Percentiles rank a stretch among this genome's conserved stretches.
Conservation (phyloP, 37 sponge, comb jelly and placozoan genomes). For the Crambe crambe region DNA sequence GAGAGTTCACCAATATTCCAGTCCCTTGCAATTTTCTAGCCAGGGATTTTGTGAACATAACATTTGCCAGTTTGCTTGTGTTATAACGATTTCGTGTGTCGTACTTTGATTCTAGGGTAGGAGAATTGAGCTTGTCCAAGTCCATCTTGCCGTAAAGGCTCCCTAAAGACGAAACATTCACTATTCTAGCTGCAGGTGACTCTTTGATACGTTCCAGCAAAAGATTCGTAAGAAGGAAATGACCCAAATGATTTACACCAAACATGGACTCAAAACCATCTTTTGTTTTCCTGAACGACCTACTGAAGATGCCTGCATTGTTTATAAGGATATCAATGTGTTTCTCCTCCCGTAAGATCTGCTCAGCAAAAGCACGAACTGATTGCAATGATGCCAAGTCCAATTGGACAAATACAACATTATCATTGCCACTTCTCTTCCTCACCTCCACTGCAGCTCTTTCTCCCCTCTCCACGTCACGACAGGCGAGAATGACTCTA, state of each 20-base stretch:
- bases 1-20: constrained; percentile 57
- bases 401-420: constrained; percentile 62
- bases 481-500: constrained; percentile 87
- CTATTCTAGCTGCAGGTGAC: constrained; percentile 57
- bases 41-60: constrained; percentile 72
- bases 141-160: constrained; percentile 44
- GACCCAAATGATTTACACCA: constrained; percentile 91
- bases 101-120: neutral
- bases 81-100: constrained; percentile 50
- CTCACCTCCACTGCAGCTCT: constrained; percentile 63
- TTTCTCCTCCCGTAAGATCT: constrained; percentile 50
- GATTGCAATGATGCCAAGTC: constrained; percentile 80
- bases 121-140: constrained; percentile 43
- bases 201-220: constrained; percentile 77
- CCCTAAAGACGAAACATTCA: constrained; percentile 76
- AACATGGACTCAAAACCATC: constrained; percentile 88
- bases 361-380: constrained; percentile 60
- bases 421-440: constrained; percentile 29
- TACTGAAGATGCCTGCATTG: constrained; percentile 76
- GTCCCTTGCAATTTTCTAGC: constrained; percentile 58
- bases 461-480: constrained; percentile 67
- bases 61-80: constrained; percentile 83
- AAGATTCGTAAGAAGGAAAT: constrained; percentile 88
- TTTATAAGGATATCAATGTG: constrained; percentile 89
- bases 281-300: constrained; percentile 18